Percentiles rank a stretch among this genome's conserved stretches.
These are phyloP conservation scores for Pygoscelis antarcticus DNA, from an alignment of 2,113 vertebrate genomes.

Conservation along the genomic window DNA sequence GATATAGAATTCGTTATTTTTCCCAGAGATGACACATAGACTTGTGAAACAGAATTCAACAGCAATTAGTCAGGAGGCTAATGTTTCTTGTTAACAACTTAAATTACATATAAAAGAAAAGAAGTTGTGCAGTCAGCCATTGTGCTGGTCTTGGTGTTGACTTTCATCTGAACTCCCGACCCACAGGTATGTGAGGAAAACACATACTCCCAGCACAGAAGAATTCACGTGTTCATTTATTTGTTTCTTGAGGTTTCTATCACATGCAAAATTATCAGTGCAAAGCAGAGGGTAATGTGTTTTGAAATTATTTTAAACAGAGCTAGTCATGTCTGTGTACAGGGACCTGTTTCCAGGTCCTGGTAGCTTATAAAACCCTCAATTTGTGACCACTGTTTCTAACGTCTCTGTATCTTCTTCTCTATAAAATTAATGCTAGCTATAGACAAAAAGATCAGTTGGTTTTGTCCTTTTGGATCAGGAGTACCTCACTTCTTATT, in stretches of 20 bases:
- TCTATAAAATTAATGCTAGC: not conserved
- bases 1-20: not conserved
- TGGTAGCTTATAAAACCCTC: not conserved
- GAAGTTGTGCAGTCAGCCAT: not conserved
- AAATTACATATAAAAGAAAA: not conserved
- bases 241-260: not conserved
- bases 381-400: not conserved
- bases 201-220: not conserved
- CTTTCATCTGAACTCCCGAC: not conserved
- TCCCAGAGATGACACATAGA: not conserved
- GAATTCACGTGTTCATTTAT: not conserved
- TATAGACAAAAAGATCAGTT: not conserved
- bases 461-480: not conserved
- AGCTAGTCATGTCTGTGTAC: not conserved
- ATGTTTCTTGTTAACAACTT: not conserved
- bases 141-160: not conserved
- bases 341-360: not conserved
- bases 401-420: not conserved
- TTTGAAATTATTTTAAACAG: not conserved
- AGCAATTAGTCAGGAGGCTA: not conserved
- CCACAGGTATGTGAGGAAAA: not conserved
- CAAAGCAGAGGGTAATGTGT: not conserved
- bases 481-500: not conserved
- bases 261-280: not conserved
- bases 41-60: not conserved